Base-by-base conservation (phyloP, 2,888 invertebrate species). In the Cephus pygmeus region DNA sequence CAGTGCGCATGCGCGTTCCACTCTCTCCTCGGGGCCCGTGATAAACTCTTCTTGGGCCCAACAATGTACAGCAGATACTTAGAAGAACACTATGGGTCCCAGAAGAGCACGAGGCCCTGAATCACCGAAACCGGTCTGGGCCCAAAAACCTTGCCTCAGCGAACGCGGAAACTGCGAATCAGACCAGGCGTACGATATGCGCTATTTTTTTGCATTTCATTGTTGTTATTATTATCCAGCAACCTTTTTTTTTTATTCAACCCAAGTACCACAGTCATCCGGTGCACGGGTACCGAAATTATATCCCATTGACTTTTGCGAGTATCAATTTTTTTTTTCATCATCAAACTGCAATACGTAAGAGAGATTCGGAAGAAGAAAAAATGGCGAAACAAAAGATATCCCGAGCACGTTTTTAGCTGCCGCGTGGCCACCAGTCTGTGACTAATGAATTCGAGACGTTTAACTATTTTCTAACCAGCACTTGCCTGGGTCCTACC, bases 101-200 rank as follows among this genome's bases (percentile, higher is more conserved):
- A 56, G 56, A 12, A 36, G 1, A 36, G 9, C 77, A 79, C 79
- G 78, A 80, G 82, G 80, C 78, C 83, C 86, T 85, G 87, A 86
- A 88, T 88, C 86, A 84, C 84, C 86, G 82, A 85, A 79, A 79
- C 76, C 76, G 73, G 68, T 74, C 78, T 69, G 78, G 68, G 40
- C 76, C 78, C 73, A 11, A 76, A 79, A 80, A 75, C 80, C 81
- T 80, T 81, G 78, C 82, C 82, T 83, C 80, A 56, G 85, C 85
- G 87, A 87, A 88, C 85, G 85, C 88, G 88, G 88, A 88, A 88
- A 88, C 85, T 84, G 77, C 80, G 81, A 83, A 81, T 34, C 23
- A 12, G 34, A 11, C 31, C 71, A 12, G 6, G 12, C 34, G 3
- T 33, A 71, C 12, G 71, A n/a, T 15, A 35, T 9, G 34, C 23